Evolutionary conservation across 2,113 vertebrate genomes (phyloP), one percentile per base, ranked within the genome.

Genomic region (Tauraco erythrolophus): DNA sequence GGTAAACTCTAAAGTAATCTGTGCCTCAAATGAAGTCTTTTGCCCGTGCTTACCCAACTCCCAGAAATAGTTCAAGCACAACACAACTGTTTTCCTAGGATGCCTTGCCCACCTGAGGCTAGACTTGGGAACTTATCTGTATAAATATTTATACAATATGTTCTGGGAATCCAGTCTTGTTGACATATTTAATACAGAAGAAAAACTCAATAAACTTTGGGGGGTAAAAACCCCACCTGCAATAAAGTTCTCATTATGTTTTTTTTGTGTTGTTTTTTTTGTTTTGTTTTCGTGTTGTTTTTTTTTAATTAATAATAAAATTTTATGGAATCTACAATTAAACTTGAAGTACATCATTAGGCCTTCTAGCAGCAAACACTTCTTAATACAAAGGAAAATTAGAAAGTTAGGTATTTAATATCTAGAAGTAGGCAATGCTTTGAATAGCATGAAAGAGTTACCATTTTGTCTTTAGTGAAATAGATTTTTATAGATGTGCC

Each of bases 191-290:
- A 68, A 45, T 75, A 50, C 3, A 15, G n/a, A 48, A 61, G 15
- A 57, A 84, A 84, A 72, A 3, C 24, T 50, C 17, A 43, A 13
- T 39, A 48, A 68, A 27, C 15, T 43, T 66, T 5, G 1, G 18
- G 10, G 21, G 6, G 12, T 8, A 35, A 16, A 12, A 7, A 5
- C 11, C 2, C 10, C n/a, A 51, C 8, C n/a, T 41, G 12, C 8
- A 58, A 43, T 35, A 37, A 78, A 57, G n/a, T 81, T 75, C 18
- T 70, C 19, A 13, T 7, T 33, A 25, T 66, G 50, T 48, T 30
- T 54, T 18, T 10, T 54, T 58, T 18, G 45, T 46, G 45, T 15
- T 46, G 23, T 50, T 24, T 48, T 39, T 37, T 65, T 79, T 35
- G 22, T 24, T 51, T 22, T 51, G 9, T 51, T 22, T 51, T 22